phyloP scores from a whole-genome alignment of 92 coral and sea anemone genomes.

The Blastomussa wellsi region DNA sequence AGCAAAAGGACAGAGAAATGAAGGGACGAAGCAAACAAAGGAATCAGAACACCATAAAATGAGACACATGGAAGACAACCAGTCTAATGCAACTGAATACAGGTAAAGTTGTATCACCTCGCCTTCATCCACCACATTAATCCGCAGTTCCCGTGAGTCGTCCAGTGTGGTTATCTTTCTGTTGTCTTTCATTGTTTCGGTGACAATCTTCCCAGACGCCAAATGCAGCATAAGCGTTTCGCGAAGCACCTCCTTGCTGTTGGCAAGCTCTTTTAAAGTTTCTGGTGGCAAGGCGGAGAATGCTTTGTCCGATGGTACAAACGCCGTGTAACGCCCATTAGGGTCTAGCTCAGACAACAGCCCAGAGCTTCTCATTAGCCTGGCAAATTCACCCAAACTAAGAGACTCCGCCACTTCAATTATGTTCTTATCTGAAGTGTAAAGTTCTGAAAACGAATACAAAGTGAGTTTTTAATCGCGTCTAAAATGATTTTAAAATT shows the following conservation, averaged over 20 bases:
- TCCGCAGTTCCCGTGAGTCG: conserved; percentile 50
- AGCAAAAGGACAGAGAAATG: background rate
- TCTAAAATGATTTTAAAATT: background rate
- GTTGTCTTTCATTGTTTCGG: conserved; percentile 66
- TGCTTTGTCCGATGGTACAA: conserved; percentile 76
- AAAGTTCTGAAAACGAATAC: conserved; percentile 50
- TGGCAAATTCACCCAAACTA: conserved; percentile 61
- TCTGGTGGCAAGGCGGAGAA: conserved; percentile 60
- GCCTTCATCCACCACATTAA: conserved; percentile 56
- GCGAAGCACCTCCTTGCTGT: conserved; percentile 50
- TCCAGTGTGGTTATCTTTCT: conserved; percentile 56
- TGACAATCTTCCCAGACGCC: conserved; percentile 57
- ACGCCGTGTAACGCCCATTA: conserved; percentile 60
- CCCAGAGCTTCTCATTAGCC: conserved; percentile 55
- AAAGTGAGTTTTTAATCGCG: background rate
- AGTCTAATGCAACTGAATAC: background rate
- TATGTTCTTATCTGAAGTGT: conserved; percentile 69
- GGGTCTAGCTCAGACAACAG: conserved; percentile 54
- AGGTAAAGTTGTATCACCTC: conserved; percentile 35
- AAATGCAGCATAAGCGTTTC: conserved; percentile 68
- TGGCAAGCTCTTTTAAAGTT: conserved; percentile 41
- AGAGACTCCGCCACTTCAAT: conserved; percentile 72
- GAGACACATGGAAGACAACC: background rate
- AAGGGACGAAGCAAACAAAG: background rate
- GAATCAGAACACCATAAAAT: background rate